Conservation (phyloP, 2,113 vertebrate genomes). For the Salvelinus sp. region DNA sequence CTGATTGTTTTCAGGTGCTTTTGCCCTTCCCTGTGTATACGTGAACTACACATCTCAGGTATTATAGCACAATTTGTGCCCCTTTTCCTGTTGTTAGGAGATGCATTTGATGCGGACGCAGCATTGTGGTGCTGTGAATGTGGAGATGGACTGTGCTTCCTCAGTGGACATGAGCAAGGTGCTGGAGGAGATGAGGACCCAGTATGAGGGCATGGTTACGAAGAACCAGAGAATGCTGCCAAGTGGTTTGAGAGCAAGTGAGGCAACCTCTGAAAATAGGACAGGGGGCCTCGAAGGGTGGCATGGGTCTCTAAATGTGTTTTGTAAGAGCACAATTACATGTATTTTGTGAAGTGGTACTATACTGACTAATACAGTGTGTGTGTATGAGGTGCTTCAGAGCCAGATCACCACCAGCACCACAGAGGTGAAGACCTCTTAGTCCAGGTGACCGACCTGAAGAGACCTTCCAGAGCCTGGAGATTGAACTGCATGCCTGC, state of each 20-base stretch:
- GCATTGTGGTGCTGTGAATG: conserved; percentile 61
- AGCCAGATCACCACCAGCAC: conserved; percentile 45
- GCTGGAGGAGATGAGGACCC: conserved; percentile 72
- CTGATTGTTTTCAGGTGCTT: background rate
- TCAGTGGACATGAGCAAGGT: conserved; percentile 61
- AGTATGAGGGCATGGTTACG: conserved; percentile 73
- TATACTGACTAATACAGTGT: background rate
- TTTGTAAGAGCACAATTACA: too few species aligned
- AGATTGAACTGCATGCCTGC: conserved; percentile 67
- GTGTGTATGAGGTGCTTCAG: conserved; percentile 45
- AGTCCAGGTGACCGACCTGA: conserved; percentile 64
- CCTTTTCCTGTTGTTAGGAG: conserved; percentile 65
- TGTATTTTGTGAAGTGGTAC: too few species aligned
- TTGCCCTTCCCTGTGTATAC: background rate
- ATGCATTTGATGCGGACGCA: conserved; percentile 55
- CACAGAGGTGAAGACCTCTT: conserved; percentile 55
- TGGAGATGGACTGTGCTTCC: conserved; percentile 71
- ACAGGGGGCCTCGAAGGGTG: too few species aligned
- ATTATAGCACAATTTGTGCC: background rate
- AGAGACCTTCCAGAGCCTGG: conserved; percentile 69
- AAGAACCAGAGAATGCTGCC: conserved; percentile 73
- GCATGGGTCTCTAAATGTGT: too few species aligned
- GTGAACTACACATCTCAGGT: background rate
- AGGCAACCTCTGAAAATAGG: conserved; percentile 11
- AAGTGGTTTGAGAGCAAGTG: conserved; percentile 79